phyloP scores from a whole-genome alignment of 2,113 vertebrate genomes.

The Camelus bactrianus region DNA sequence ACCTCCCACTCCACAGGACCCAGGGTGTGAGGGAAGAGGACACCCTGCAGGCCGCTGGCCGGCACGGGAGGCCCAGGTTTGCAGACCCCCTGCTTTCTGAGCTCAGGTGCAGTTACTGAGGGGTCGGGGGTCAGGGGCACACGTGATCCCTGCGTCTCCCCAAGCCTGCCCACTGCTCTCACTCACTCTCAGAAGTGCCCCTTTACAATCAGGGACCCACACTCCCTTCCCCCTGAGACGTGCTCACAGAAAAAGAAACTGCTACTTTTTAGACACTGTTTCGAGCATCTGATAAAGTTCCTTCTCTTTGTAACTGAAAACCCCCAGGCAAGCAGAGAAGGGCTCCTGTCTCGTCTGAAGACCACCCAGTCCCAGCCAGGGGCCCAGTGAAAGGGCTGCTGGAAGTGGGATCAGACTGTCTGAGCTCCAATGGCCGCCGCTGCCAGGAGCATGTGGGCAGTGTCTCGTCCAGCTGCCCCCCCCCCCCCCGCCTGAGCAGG shows the following conservation, averaged over 20 bases:
- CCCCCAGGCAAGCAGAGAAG: background rate
- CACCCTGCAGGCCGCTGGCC: too few relatives aligned
- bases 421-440: background rate
- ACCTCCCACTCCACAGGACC: background rate
- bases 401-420: background rate
- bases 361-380: background rate
- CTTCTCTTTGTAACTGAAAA: background rate
- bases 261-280: background rate
- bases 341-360: background rate
- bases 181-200: background rate
- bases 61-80: too few relatives aligned
- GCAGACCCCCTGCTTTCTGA: too few relatives aligned
- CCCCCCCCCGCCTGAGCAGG: background rate
- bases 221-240: background rate
- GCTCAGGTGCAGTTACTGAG: too few relatives aligned
- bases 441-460: background rate
- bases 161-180: background rate
- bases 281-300: background rate
- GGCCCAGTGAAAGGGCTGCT: background rate
- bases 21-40: too few relatives aligned
- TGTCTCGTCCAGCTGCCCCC: accelerated
- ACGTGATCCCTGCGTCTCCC: accelerated
- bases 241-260: background rate
- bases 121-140: background rate
- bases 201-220: background rate